Percentiles rank a stretch among this genome's conserved stretches.
phyloP scores from a whole-genome alignment of 2,888 invertebrate species.

The Caprella mutica region DNA sequence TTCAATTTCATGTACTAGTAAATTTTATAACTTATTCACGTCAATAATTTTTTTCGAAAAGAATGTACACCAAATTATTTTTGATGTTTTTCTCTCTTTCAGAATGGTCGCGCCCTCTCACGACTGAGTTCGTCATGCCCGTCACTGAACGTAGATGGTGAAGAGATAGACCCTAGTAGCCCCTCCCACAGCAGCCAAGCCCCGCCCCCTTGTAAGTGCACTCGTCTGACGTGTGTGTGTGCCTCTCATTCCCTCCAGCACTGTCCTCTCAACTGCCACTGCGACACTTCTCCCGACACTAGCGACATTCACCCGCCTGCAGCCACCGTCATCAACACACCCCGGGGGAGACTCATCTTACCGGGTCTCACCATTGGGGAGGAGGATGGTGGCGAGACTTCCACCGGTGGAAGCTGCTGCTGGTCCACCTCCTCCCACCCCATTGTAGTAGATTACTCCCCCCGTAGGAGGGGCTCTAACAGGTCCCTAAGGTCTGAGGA shows the following conservation, averaged over 20 bases:
- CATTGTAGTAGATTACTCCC: background rate
- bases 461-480: slow-evolving; percentile 4
- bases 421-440: background rate
- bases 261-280: background rate
- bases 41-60: too few species aligned
- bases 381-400: slow-evolving; percentile 15
- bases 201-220: slow-evolving; percentile 10
- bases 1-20: too few species aligned
- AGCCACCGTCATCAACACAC: background rate
- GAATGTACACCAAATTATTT: background rate
- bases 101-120: slow-evolving; percentile 28
- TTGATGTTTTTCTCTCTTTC: slow-evolving; percentile 2
- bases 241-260: background rate
- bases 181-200: background rate
- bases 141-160: slow-evolving; percentile 33
- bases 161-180: slow-evolving; percentile 10
- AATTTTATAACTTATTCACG: too few species aligned
- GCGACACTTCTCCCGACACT: background rate
- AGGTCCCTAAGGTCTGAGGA: slow-evolving; percentile 7
- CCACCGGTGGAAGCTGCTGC: background rate
- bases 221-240: background rate
- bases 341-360: slow-evolving; percentile 6
- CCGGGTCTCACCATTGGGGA: slow-evolving; percentile 12
- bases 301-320: background rate
- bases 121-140: slow-evolving; percentile 32